phyloP scores from a whole-genome alignment of 2,888 invertebrate species.

The Synanthedon vespiformis region DNA sequence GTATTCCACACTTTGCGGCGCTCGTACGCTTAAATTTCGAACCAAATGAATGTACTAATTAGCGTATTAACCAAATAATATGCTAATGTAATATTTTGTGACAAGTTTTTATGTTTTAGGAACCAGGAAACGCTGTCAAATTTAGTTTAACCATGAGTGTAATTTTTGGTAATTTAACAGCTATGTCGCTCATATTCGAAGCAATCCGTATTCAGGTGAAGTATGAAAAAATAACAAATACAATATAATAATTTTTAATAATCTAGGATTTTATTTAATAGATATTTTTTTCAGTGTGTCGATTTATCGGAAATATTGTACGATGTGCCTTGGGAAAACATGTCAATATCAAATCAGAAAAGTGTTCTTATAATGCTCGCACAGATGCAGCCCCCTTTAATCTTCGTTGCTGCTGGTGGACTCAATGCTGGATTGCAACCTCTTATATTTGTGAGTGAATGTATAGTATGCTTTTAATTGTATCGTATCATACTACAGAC shows the following conservation, averaged over 20 bases:
- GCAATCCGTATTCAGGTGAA: not conserved
- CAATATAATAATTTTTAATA: too few species aligned
- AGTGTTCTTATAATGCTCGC: constrained; percentile 16
- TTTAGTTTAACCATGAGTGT: not conserved
- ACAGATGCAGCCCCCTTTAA: constrained; percentile 18
- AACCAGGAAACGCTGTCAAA: not conserved
- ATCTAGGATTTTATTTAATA: too few species aligned
- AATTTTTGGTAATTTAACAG: not conserved
- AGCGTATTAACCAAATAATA: too few species aligned
- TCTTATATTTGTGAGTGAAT: constrained; percentile 17
- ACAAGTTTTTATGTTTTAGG: not conserved
- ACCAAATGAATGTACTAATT: too few species aligned
- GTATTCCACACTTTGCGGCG: too few species aligned
- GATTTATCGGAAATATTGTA: constrained; percentile 21
- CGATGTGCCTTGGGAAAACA: constrained; percentile 22
- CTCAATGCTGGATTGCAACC: constrained; percentile 24
- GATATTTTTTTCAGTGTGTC: constrained; percentile 15
- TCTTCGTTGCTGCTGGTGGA: constrained; percentile 22
- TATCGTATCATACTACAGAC: too few species aligned
- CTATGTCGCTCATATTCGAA: not conserved
- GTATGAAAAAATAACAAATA: not conserved
- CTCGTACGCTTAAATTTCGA: too few species aligned
- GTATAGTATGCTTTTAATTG: too few species aligned
- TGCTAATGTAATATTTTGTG: too few species aligned
- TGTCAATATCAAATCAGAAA: constrained; percentile 23